phyloP scores from a whole-genome alignment of 2,888 invertebrate species.

The Xestoiulus laeticollis region DNA sequence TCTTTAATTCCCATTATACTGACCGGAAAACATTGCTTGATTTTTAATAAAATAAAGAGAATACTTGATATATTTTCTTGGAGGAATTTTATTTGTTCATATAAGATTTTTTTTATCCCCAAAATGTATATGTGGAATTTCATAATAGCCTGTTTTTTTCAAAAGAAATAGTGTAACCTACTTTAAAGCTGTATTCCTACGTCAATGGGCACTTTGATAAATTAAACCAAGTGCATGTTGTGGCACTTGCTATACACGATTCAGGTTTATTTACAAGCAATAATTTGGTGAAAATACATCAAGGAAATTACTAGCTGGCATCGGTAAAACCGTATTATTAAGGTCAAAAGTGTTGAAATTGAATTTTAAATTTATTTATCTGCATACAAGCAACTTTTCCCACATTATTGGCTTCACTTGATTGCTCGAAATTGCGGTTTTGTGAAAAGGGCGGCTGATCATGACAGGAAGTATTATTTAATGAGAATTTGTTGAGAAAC shows the following conservation, averaged over 20 bases:
- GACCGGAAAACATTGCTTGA: too few relatives aligned
- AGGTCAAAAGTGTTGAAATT: not conserved
- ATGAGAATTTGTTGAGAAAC: slow-evolving; percentile 39
- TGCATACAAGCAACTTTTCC: not conserved
- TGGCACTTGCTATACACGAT: not conserved
- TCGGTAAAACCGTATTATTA: not conserved
- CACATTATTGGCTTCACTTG: not conserved
- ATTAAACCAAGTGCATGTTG: not conserved
- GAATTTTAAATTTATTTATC: not conserved
- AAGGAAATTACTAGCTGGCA: not conserved
- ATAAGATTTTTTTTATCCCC: too few relatives aligned
- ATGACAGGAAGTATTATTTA: slow-evolving; percentile 23
- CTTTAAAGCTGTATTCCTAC: not conserved
- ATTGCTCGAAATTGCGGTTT: not conserved
- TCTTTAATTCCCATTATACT: too few relatives aligned
- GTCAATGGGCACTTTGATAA: not conserved
- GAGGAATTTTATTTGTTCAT: not conserved
- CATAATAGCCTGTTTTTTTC: not conserved
- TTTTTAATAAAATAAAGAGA: too few relatives aligned
- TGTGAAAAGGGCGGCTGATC: not conserved
- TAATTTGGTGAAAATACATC: not conserved
- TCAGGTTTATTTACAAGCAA: not conserved
- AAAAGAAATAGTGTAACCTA: not conserved
- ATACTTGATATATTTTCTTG: too few relatives aligned
- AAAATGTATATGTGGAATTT: not conserved